Evolutionary conservation across 2,113 vertebrate genomes (phyloP), one percentile per base, ranked within the genome.

Genomic region (Actenoides hombroni): DNA sequence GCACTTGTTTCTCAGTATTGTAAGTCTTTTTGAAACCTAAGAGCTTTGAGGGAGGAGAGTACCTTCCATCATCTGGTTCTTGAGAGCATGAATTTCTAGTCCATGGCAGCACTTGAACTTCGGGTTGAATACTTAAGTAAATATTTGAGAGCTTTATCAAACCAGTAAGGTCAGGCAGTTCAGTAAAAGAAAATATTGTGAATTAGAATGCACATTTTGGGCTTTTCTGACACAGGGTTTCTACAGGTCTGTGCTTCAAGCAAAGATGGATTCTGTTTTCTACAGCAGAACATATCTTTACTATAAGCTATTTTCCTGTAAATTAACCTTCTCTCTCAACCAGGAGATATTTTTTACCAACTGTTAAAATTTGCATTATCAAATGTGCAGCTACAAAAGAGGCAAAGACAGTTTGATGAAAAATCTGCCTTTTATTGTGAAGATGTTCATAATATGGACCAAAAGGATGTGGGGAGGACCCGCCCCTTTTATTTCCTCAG

Each of bases 111-210:
- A 48, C 75, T 87, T 80, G 80, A 80, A 65, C 44, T 82, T 76
- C 53, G 48, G 35, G 37, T 81, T 57, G 82, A 35, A 63, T 9
- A 25, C 18, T 74, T 75, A 49, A 57, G 28, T 80, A 78, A 93
- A 65, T 92, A 90, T 80, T 90, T 65, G 42, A 79, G 70, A 92
- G 16, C 83, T 84, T 48, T 67, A 60, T 25, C 23, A 75, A 74
- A 49, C 42, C 54, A 35, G 3, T 46, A 70, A 42, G 31, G 26
- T 85, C 76, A 84, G 40, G 77, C 44, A 65, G 42, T 29, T 51
- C 35, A 74, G 40, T 48, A 16, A 70, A 84, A 82, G 71, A 69
- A 91, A 84, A 61, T 21, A 39, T 1, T 16, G 8, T 40, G 75
- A 83, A 48, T 90, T 73, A 49, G 29, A 77, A 76, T 23, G 21